Conservation (phyloP, 2,888 invertebrate species). For the Erebia aethiops region DNA sequence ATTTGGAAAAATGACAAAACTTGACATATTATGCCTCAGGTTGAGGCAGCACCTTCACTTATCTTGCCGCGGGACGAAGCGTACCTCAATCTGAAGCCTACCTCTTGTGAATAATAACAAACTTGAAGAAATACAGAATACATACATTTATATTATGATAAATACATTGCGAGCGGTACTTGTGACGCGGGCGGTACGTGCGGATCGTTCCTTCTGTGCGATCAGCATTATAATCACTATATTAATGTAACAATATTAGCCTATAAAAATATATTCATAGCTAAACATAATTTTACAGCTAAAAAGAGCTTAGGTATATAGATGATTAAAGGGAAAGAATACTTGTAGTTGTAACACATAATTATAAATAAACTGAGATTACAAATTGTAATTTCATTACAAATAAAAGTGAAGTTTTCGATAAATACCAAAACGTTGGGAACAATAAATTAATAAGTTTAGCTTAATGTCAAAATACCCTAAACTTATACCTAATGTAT, state of each 20-base stretch:
- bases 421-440: conserved; percentile 29
- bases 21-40: no score
- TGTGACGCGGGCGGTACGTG: background rate
- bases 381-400: conserved; percentile 39
- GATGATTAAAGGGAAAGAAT: conserved; percentile 35
- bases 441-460: conserved; percentile 39
- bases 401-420: conserved; percentile 20
- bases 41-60: no score
- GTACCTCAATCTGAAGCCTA: no score
- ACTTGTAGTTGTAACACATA: conserved; percentile 12
- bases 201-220: background rate
- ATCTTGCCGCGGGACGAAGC: no score
- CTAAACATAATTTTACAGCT: conserved; percentile 48
- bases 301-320: conserved; percentile 22
- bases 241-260: conserved; percentile 62
- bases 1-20: no score
- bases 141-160: no score
- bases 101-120: no score
- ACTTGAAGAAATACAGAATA: no score
- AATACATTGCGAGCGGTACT: background rate
- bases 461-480: conserved; percentile 32
- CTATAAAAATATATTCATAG: conserved; percentile 75
- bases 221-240: conserved; percentile 46
- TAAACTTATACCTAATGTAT: conserved; percentile 14
- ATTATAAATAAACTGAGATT: conserved; percentile 37